phyloP scores from a whole-genome alignment of 2,888 invertebrate genomes.

The Dasysyrphus albostriatus region DNA sequence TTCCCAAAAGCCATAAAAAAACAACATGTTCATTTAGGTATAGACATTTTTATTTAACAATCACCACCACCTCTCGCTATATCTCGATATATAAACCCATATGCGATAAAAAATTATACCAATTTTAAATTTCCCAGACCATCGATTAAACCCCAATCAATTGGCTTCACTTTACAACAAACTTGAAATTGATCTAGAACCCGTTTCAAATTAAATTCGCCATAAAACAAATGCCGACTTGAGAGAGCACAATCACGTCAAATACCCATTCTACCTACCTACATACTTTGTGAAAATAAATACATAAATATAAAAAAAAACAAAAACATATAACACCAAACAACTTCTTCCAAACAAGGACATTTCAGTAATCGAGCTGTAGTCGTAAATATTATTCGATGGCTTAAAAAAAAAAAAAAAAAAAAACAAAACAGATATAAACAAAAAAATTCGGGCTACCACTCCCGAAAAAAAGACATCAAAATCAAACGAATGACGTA shows the following conservation, averaged over 20 bases:
- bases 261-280: constrained; percentile 11
- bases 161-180: constrained; percentile 62
- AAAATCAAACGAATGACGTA: constrained; percentile 49
- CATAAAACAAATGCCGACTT: constrained; percentile 71
- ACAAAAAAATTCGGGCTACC: constrained; percentile 31
- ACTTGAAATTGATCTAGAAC: constrained; percentile 56
- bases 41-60: constrained; percentile 2
- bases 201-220: constrained; percentile 71
- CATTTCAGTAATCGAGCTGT: constrained; percentile 71
- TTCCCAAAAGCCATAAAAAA: constrained; percentile 24
- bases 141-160: constrained; percentile 55
- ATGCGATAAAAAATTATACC: constrained; percentile 35
- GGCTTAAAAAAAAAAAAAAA: constrained; percentile 40
- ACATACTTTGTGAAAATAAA: neutral
- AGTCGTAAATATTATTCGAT: constrained; percentile 74
- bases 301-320: constrained; percentile 11
- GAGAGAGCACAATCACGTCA: constrained; percentile 57
- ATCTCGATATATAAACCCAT: neutral
- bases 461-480: constrained; percentile 54
- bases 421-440: constrained; percentile 21
- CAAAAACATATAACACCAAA: constrained; percentile 34
- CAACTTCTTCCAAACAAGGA: constrained; percentile 60
- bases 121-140: constrained; percentile 46
- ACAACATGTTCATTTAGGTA: neutral
- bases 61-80: neutral